These are phyloP conservation scores for Brachystomella parvula DNA, from an alignment of 1,140 invertebrate species.

Conservation along the genomic window DNA sequence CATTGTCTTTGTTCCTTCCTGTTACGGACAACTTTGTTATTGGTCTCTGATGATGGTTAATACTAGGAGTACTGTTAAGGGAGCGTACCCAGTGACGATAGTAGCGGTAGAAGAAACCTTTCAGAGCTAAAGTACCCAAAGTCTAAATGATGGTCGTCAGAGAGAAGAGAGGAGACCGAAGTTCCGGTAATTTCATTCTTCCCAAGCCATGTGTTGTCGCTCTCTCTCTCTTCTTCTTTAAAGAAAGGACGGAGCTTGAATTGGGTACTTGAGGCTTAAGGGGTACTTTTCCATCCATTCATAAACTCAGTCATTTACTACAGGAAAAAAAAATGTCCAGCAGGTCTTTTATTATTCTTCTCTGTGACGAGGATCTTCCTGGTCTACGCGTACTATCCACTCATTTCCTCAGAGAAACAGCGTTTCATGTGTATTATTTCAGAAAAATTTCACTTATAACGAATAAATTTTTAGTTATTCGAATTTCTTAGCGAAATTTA, in stretches of 20 bases:
- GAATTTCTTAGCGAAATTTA: too few relatives aligned
- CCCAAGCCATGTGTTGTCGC: constrained; percentile 25
- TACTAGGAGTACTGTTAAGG: background rate
- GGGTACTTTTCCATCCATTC: background rate
- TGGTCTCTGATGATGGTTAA: background rate
- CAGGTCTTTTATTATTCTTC: too few relatives aligned
- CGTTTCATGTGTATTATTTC: background rate
- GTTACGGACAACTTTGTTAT: background rate
- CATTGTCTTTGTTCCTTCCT: background rate
- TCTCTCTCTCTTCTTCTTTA: background rate
- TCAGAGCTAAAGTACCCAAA: background rate
- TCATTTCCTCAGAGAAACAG: background rate
- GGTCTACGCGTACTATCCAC: too few relatives aligned
- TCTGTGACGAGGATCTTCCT: too few relatives aligned
- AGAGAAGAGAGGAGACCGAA: background rate
- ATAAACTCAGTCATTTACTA: background rate
- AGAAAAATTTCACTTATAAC: background rate
- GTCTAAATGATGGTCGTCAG: background rate
- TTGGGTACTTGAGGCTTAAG: background rate
- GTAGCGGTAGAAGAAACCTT: background rate
- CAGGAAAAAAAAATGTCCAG: too few relatives aligned
- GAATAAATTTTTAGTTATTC: background rate
- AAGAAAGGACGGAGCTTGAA: too few relatives aligned
- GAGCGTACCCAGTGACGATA: background rate
- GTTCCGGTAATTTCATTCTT: constrained; percentile 23